Evolutionary conservation across 1,140 invertebrate genomes (phyloP), one percentile per base, ranked within the genome.

Genomic region (Manduca sexta): DNA sequence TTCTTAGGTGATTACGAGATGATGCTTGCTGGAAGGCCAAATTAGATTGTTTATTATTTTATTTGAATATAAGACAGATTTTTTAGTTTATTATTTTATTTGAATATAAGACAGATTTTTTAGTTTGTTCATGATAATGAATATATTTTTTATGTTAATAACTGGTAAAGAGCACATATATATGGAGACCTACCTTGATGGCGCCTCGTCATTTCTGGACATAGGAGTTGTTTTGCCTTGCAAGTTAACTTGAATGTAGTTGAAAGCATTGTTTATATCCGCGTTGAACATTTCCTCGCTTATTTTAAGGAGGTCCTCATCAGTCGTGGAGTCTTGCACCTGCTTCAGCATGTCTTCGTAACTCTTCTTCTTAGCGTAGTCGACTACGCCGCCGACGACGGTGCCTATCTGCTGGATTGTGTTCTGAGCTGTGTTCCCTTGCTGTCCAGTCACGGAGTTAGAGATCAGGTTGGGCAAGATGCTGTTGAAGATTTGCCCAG

Each of bases 201-300:
- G 67, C 6, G 82, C 79, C 46, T 83, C 70, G 47, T 85, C 82
- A 50, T 70, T 77, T 60, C 73, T 80, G 4, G 82, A 79, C 66
- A 84, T 68, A 43, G 82, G 64, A 49, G 71, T 82, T 40, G 82
- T 85, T 67, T 82, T 77, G 46, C 80, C 82, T 71, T 85, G 82
- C 58, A 84, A 55, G 64, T 84, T 84, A 31, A 85, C 70, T 56
- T 84, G 78, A 45, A 85, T 85, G 46, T 76, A 85, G 56, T 76
- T 75, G 49, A 80, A 53, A 3, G 82, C 82, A 53, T 85, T 85
- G 60, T 85, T 85, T 43, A 85, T 56, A 58, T 85, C 82, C 34
- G 73, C 63, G 38, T 83, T 85, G 59, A 85, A 84, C 82, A 85
- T 83, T 50, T 85, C 82, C 53, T 85, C 82, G 39, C 82, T 76